Conservation (phyloP, 2,888 invertebrate genomes). For the Pachymerium ferrugineum region DNA sequence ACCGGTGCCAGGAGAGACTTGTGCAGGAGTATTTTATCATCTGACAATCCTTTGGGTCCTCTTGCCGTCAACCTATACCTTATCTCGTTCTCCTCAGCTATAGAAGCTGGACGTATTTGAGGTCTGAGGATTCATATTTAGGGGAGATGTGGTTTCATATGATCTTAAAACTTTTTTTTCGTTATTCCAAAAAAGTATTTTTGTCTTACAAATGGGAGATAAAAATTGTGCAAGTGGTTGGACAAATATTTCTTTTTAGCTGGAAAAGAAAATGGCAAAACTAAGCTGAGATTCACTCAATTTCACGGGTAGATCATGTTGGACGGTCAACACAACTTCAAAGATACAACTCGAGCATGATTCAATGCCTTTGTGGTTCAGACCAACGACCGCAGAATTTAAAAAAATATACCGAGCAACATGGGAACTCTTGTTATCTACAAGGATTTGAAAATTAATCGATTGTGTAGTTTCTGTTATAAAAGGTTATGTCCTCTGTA, state of each 20-base stretch:
- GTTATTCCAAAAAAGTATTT: neutral
- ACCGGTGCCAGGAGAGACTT: slow-evolving; percentile 7
- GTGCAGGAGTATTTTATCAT: neutral
- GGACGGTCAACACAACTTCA: slow-evolving; percentile 1
- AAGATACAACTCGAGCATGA: slow-evolving; percentile 3
- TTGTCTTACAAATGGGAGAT: neutral
- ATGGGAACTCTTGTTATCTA: too few relatives aligned
- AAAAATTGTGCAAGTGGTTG: neutral
- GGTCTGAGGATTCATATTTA: slow-evolving; percentile 4
- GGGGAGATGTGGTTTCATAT: neutral
- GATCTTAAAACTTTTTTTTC: too few relatives aligned
- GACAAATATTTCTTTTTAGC: too few relatives aligned
- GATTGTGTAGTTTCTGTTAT: too few relatives aligned
- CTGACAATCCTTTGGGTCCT: slow-evolving; percentile 4
- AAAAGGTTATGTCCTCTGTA: too few relatives aligned
- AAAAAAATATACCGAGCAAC: neutral
- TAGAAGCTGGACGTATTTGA: neutral
- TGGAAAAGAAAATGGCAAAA: neutral
- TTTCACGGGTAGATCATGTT: slow-evolving; percentile 8
- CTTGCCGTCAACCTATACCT: neutral
- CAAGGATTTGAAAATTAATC: too few relatives aligned
- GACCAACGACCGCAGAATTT: neutral
- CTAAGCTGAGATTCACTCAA: neutral
- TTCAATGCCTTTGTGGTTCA: slow-evolving; percentile 3
- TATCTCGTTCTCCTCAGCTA: neutral